Base-by-base conservation (phyloP, 1,140 invertebrate genomes). In the Drosophila carrolli region DNA sequence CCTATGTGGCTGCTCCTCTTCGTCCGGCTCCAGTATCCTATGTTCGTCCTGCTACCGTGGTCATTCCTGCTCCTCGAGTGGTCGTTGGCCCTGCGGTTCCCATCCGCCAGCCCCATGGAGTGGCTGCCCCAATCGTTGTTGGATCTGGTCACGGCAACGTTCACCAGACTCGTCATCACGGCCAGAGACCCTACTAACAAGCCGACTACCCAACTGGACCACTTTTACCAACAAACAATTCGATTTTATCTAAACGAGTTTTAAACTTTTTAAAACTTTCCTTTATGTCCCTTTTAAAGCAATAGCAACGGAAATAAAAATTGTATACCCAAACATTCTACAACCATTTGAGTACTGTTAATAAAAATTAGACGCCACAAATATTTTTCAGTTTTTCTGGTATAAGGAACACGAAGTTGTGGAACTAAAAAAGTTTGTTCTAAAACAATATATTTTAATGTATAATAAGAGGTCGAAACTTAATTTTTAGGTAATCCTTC, bases 131-230 rank as follows among this genome's bases (percentile, higher is more conserved):
- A n/a, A 13, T 61, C 16, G 23, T n/a, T 10, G 6, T 19, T 41
- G 59, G 13, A 29, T 29, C 58, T 13, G 62, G 48, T 5, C 38
- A 55, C 41, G 35, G 40, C 1, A 53, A 70, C 8, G 23, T 16
- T 8, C 62, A 56, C 7, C 62, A 68, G 29, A 19, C 19, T 5
- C 48, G 23, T 35, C 7, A 47, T 14, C 62, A 38, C n/a, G 48
- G 50, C 23, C 40, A 68, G 38, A 54, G 14, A 13, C 62, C 62
- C 3, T 29, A 68, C 13, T 68, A 68, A 16, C 16, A 19, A 10
- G 8, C 4, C 16, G 37, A 29, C 4, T 13, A 38, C 10, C 1
- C 4, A 8, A n/a, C 38, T 1, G 23, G n/a, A 5, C 23, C 11
- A 55, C 14, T 44, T 16, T 1, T 7, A 19, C 9, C 4, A 16